These are phyloP conservation scores for Ictidomys tridecemlineatus DNA, from an alignment of 2,113 vertebrate genomes.

Conservation along the genomic window DNA sequence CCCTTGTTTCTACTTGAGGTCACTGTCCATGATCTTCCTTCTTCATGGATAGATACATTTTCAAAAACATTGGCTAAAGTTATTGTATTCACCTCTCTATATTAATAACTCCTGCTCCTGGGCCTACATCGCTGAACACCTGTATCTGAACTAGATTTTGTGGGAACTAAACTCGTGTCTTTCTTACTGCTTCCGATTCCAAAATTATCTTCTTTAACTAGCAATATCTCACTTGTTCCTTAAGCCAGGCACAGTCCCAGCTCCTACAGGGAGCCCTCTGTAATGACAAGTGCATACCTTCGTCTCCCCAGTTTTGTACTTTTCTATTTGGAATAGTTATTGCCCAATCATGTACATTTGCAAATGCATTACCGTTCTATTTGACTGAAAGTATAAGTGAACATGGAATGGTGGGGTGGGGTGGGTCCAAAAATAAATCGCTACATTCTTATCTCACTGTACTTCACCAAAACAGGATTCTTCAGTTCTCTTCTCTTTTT, in stretches of 20 bases:
- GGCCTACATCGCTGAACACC: neutral
- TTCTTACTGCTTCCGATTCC: neutral
- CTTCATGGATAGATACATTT: conserved; percentile 48
- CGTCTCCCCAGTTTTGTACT: neutral
- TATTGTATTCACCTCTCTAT: neutral
- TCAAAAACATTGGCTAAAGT: conserved; percentile 21
- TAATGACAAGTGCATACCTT: neutral
- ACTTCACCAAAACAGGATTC: conserved; percentile 13
- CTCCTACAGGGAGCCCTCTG: neutral
- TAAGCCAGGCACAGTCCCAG: neutral
- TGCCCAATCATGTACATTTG: neutral
- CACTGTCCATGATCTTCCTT: neutral
- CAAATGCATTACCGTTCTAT: neutral
- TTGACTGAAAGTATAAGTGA: conserved; percentile 26
- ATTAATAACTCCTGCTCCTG: neutral
- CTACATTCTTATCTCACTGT: neutral
- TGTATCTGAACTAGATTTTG: neutral
- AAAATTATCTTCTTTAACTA: conserved; percentile 21
- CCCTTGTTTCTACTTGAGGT: conserved; percentile 30
- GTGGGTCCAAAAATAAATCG: neutral
- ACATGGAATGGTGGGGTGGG: neutral
- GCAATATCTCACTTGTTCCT: neutral
- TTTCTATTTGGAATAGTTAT: neutral
- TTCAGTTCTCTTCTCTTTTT: neutral
- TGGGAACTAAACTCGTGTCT: neutral